A percentile compares a stretch with the other conserved stretches of the same genome.
Evolutionary conservation across 1,140 invertebrate species (phyloP).

Genomic region (Aphelinus certus): DNA sequence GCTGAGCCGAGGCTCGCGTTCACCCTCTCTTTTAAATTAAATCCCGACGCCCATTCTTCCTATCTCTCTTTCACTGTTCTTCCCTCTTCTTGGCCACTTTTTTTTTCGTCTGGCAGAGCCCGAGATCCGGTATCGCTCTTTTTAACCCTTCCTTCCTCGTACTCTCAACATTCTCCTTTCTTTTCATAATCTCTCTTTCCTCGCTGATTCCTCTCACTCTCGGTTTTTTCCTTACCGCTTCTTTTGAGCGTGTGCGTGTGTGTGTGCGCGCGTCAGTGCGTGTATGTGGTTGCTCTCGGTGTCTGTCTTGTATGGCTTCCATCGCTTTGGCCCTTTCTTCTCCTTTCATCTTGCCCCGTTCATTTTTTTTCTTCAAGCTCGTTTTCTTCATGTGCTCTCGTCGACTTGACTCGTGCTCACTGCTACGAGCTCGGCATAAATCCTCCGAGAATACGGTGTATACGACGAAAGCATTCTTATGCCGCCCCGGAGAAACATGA

Average conservation of each 20-base stretch:
- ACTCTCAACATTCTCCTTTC: not conserved
- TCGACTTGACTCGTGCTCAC: not conserved
- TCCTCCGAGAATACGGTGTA: not conserved
- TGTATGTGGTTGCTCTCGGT: not conserved
- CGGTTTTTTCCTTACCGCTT: not conserved
- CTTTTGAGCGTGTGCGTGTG: not conserved
- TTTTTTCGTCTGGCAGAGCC: too few relatives aligned
- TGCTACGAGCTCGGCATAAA: not conserved
- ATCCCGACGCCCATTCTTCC: constrained; percentile 29
- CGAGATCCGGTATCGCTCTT: not conserved
- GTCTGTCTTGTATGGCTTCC: constrained; percentile 27
- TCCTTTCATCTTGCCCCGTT: not conserved
- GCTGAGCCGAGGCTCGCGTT: constrained; percentile 25
- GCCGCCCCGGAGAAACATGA: constrained; percentile 11
- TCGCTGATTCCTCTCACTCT: not conserved
- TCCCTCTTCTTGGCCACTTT: too few relatives aligned
- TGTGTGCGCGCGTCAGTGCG: too few relatives aligned
- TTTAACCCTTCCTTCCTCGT: not conserved
- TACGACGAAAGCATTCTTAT: too few relatives aligned
- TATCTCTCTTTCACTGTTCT: not conserved
- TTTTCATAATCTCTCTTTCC: constrained; percentile 19
- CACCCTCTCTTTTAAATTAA: constrained; percentile 46
- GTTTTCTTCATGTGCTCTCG: not conserved
- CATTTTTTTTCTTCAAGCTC: not conserved
- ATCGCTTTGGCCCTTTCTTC: not conserved